Evolutionary conservation across 2,888 invertebrate species (phyloP), one percentile per base, ranked within the genome.

Genomic region (Drosophila mimica): DNA sequence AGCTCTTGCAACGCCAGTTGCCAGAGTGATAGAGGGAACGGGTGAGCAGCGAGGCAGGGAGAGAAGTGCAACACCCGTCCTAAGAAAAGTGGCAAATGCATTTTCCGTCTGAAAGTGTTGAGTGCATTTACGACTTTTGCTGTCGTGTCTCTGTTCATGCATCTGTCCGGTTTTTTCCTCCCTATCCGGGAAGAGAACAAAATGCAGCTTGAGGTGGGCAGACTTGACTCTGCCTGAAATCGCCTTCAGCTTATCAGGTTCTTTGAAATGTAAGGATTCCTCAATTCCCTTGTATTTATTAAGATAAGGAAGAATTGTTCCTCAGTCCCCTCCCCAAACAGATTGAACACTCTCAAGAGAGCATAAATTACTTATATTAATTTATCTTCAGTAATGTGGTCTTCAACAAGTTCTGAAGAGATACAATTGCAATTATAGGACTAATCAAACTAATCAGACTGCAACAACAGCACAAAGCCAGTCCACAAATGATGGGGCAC

Each of bases 111-210:
- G 74, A 85, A 76, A 87, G 83, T 89, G 90, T 83, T 83, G 87
- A 89, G 90, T 87, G 90, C 87, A 89, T 88, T 89, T 88, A 86
- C 81, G 83, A 74, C 81, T 72, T 74, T 71, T 67, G 64, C 74
- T 74, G 71, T 62, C 57, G 63, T 15, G 7, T 30, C 54, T 53
- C 57, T 54, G 64, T 57, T 54, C 49, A 38, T 61, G 57, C 52
- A 51, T 59, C 31, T 61, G 49, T 59, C 36, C 36, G 17, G 25
- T 6, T 36, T 54, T 57, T 40, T 40, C 9, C 25, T 13, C 13
- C 36, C 20, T n/a, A 7, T 43, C 30, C 57, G 9, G 30, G 13
- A 15, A 52, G 28, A 43, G 20, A n/a, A 6, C 25, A 25, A 17
- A 7, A 20, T 13, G 40, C 31, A 30, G 3, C 51, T 28, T 15